Evolutionary conservation across 2,797 vertebrate genomes (phyloP), one percentile per base, ranked within the genome.

Genomic region (Darevskia mixta): DNA sequence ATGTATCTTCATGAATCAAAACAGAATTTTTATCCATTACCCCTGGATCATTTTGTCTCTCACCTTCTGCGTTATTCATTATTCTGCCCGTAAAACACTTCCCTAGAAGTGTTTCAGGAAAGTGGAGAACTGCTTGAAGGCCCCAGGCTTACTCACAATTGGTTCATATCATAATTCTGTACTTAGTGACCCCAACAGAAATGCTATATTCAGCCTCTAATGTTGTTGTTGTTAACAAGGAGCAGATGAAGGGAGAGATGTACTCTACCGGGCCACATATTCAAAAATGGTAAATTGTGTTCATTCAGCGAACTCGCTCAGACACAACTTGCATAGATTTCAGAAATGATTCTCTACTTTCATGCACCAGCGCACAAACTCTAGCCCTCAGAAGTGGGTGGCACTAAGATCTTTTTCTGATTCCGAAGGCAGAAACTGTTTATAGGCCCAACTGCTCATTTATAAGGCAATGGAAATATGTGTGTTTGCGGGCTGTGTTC

Each of bases 271-370:
- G 32, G 11, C 55, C 23, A 67, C 1, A 1, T 82, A 81, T 45
- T 90, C 8, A 88, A 78, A 78, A 92, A 85, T 75, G 0, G n/a
- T 43, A 89, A 85, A 88, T 58, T 32, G 3, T 64, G 5, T 86
- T 90, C 69, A 69, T 49, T 88, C n/a, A 86, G 77, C 66, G 29
- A 86, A 75, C 20, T 78, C 27, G 58, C 76, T 90, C 43, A 90
- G 77, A 84, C 77, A 18, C 72, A 81, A 81, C 69, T 77, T 81
- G 61, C 86, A 61, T 75, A 83, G 71, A 76, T 76, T 87, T 90
- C 82, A 85, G 38, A 87, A 84, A 82, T 82, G 86, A 81, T 61
- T 80, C 77, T 75, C 43, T 43, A 27, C 41, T 61, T 90, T 83
- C 61, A 87, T 80, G 77, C 58, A 58, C 61, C 32, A 55, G 13